phyloP scores from a whole-genome alignment of 1,140 invertebrate species.

The Pseudoatta argentina region DNA sequence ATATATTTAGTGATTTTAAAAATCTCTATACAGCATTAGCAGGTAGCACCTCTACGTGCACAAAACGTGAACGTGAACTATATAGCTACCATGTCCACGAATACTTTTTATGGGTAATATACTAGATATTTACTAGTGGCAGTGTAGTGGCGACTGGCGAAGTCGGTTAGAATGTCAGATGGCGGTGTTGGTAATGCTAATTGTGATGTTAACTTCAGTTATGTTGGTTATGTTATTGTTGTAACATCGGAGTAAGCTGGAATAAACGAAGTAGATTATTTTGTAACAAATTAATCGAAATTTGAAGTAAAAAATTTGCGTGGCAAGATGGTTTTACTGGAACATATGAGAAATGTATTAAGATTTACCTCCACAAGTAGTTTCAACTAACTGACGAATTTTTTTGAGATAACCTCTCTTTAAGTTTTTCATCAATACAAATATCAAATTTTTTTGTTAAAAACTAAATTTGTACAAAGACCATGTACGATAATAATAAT shows the following conservation, averaged over 20 bases:
- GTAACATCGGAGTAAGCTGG: not conserved
- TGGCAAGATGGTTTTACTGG: slow-evolving; percentile 21
- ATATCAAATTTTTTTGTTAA: not conserved
- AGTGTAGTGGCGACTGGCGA: not conserved
- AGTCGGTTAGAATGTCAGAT: not conserved
- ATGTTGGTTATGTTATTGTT: not conserved
- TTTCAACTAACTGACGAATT: not conserved
- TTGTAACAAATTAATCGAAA: not conserved
- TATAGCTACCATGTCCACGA: no score
- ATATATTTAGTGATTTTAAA: no score
- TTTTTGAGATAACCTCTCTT: not conserved
- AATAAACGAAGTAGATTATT: not conserved
- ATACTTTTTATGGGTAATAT: no score
- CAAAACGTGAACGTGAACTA: no score
- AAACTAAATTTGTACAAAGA: not conserved
- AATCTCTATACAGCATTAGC: no score
- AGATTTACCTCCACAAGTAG: not conserved
- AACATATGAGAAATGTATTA: slow-evolving; percentile 16
- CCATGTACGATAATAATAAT: not conserved
- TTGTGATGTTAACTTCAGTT: not conserved
- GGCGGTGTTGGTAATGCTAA: not conserved
- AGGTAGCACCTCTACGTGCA: no score
- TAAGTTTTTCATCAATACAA: not conserved
- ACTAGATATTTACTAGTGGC: not conserved
- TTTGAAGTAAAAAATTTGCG: not conserved